A percentile compares a stretch with the other conserved stretches of the same genome.
These are phyloP conservation scores for Sparidentex hasta DNA, from an alignment of 2,797 vertebrate species.

Conservation along the genomic window DNA sequence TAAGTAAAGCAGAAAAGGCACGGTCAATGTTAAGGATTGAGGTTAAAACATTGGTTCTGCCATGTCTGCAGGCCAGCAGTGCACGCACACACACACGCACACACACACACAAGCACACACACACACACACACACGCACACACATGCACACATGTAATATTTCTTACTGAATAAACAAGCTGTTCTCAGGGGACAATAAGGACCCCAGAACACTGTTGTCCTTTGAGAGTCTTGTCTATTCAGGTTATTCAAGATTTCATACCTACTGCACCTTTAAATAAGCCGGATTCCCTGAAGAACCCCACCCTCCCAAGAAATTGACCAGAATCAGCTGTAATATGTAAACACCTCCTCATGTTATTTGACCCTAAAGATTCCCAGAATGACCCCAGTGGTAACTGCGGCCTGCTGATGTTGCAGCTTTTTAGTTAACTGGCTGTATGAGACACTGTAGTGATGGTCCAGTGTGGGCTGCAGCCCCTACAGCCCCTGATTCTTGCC, in stretches of 20 bases:
- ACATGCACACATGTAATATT: too few species aligned
- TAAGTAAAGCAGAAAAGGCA: constrained; percentile 17
- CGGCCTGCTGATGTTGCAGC: constrained; percentile 1
- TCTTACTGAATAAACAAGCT: too few species aligned
- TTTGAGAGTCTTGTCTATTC: too few species aligned
- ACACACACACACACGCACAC: background rate
- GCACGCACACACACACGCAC: background rate
- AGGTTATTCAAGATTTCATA: too few species aligned
- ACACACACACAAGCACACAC: too few species aligned
- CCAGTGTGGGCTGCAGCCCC: background rate
- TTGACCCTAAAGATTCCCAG: background rate
- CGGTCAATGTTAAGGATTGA: constrained; percentile 32
- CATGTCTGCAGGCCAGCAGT: constrained; percentile 18
- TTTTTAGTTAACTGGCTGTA: background rate
- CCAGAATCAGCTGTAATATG: background rate
- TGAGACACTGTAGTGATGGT: constrained; percentile 2
- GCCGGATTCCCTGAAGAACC: too few species aligned
- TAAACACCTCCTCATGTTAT: background rate
- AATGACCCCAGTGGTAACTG: background rate
- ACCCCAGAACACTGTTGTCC: too few species aligned
- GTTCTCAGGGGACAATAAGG: too few species aligned
- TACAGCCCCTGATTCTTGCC: constrained; percentile 1
- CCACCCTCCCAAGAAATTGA: background rate
- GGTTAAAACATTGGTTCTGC: constrained; percentile 17
- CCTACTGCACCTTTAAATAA: too few species aligned